These are phyloP conservation scores for Salpingus planirostris DNA, from an alignment of 2,888 invertebrate species.

Conservation along the genomic window DNA sequence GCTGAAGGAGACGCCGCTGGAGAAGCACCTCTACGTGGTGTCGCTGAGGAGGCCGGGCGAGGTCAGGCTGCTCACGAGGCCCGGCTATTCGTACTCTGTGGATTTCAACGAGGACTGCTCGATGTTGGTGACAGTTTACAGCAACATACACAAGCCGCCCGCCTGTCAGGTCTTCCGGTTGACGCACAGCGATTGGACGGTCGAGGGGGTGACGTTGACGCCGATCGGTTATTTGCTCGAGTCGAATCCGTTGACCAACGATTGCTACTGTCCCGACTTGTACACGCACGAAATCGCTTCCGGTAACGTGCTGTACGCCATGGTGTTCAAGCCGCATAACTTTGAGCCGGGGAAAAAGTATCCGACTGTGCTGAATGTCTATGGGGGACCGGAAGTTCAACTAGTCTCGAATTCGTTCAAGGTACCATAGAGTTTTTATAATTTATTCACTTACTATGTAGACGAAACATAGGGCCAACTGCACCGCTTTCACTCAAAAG, in stretches of 20 bases:
- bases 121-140: conserved; percentile 74
- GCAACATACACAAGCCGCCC: conserved; percentile 72
- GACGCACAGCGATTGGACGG: conserved; percentile 56
- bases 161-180: conserved; percentile 69
- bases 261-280: conserved; percentile 61
- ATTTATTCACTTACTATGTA: background rate
- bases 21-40: conserved; percentile 86
- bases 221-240: conserved; percentile 64
- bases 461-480: too few relatives aligned
- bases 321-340: conserved; percentile 81
- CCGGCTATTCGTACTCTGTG: conserved; percentile 78
- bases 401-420: conserved; percentile 93
- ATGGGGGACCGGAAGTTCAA: conserved; percentile 98
- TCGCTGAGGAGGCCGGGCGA: conserved; percentile 63
- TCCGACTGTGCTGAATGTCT: conserved; percentile 93
- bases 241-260: conserved; percentile 44
- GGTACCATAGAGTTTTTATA: too few relatives aligned
- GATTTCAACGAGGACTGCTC: conserved; percentile 75
- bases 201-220: conserved; percentile 58
- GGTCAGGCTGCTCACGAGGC: conserved; percentile 66
- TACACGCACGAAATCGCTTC: conserved; percentile 60
- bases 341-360: conserved; percentile 59
- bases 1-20: conserved; percentile 80
- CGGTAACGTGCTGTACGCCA: conserved; percentile 69
- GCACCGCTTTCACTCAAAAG: too few relatives aligned